These are phyloP conservation scores for Rallus crepitans DNA, from an alignment of 2,797 vertebrate species.

Conservation along the genomic window DNA sequence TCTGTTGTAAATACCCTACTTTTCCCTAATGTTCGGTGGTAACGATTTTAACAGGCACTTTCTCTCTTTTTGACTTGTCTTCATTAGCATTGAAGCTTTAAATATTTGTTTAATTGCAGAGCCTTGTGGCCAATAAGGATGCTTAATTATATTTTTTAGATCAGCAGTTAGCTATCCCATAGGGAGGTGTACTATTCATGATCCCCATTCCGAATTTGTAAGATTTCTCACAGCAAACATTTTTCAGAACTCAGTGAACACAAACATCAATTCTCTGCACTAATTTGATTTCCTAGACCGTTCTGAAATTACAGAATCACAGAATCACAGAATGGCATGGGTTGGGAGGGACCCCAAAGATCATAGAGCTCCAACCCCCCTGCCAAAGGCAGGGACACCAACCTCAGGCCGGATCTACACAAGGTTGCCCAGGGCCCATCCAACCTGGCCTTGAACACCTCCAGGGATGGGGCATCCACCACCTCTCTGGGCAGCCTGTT, in stretches of 20 bases:
- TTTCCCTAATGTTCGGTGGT: neutral
- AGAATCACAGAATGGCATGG: too few relatives aligned
- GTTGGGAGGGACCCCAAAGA: too few relatives aligned
- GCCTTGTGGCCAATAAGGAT: neutral
- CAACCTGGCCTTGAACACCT: too few relatives aligned
- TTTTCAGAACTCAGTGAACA: neutral
- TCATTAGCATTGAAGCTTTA: neutral
- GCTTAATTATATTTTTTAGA: constrained; percentile 23
- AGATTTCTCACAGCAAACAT: neutral
- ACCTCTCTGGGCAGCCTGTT: too few relatives aligned
- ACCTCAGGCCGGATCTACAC: too few relatives aligned
- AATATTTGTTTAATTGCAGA: constrained; percentile 1
- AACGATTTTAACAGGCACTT: neutral
- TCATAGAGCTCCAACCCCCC: too few relatives aligned
- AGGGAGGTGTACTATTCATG: neutral
- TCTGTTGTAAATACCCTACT: neutral
- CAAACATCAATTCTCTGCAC: neutral
- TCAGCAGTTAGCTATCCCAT: neutral
- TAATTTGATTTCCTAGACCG: neutral
- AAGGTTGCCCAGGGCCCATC: too few relatives aligned
- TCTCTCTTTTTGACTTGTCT: neutral
- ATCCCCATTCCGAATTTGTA: neutral
- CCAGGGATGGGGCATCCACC: too few relatives aligned
- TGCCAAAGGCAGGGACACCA: too few relatives aligned
- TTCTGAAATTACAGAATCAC: neutral